Conservation (phyloP, 2,888 invertebrate genomes). For the Aromia moschata region DNA sequence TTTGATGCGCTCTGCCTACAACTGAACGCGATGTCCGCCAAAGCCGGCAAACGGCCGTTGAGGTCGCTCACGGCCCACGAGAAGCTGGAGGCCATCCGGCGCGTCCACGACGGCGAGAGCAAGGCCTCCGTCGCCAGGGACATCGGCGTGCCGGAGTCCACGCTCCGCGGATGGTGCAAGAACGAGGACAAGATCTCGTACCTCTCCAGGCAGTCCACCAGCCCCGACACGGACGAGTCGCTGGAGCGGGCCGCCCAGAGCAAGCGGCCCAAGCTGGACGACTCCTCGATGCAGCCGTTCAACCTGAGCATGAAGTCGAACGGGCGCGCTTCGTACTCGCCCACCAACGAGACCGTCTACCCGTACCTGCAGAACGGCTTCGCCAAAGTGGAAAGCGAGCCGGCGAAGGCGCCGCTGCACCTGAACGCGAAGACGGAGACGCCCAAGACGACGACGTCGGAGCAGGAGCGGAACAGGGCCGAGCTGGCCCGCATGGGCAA, state of each 20-base stretch:
- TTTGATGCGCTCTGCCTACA: conserved; percentile 24
- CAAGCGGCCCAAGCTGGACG: conserved; percentile 50
- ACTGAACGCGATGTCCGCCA: conserved; percentile 69
- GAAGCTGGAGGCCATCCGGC: conserved; percentile 82
- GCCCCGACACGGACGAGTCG: conserved; percentile 74
- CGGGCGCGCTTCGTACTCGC: conserved; percentile 33
- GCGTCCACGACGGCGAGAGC: conserved; percentile 85
- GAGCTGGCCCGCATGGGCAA: conserved; percentile 65
- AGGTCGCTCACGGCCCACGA: conserved; percentile 75
- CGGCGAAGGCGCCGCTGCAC: conserved; percentile 58
- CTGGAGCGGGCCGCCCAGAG: conserved; percentile 56
- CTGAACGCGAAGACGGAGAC: conserved; percentile 42
- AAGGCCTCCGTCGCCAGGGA: conserved; percentile 87
- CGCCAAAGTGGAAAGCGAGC: conserved; percentile 53
- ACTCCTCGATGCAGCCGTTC: conserved; percentile 51
- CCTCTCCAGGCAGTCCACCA: conserved; percentile 76
- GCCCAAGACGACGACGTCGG: conserved; percentile 40
- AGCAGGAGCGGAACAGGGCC: conserved; percentile 60
- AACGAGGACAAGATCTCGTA: conserved; percentile 78
- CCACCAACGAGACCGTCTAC: conserved; percentile 32
- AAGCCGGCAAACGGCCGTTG: conserved; percentile 79
- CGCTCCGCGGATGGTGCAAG: conserved; percentile 88
- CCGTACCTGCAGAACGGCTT: conserved; percentile 33
- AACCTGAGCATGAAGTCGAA: conserved; percentile 53
- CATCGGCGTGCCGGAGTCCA: conserved; percentile 87